Conservation (phyloP, 2,888 invertebrate species). For the Caenorhabditis sp. region DNA sequence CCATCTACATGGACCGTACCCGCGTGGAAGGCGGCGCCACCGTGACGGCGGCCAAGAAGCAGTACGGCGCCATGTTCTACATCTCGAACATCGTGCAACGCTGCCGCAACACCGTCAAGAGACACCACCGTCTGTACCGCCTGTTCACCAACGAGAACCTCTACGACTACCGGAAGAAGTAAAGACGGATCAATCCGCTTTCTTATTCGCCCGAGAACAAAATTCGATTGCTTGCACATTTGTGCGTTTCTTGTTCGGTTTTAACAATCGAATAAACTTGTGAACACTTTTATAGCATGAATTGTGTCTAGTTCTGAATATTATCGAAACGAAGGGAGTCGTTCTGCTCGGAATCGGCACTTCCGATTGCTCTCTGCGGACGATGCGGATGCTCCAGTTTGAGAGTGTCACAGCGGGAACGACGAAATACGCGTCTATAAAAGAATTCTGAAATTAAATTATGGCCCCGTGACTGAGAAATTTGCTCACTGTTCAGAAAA, state of each 20-base stretch:
- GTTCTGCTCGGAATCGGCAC: neutral
- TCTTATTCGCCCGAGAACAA: neutral
- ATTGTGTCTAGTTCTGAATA: neutral
- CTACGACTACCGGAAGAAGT: slow-evolving; percentile 48
- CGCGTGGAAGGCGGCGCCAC: slow-evolving; percentile 35
- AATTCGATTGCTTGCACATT: neutral
- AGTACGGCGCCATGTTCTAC: slow-evolving; percentile 15
- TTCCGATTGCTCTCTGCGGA: neutral
- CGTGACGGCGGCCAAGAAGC: slow-evolving; percentile 28
- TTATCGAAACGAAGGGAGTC: neutral
- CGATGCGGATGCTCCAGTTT: neutral
- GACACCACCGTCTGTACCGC: slow-evolving; percentile 46
- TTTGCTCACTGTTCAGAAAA: slow-evolving; percentile 26
- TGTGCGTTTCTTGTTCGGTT: slow-evolving; percentile 1
- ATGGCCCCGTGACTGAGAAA: no score
- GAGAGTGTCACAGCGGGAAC: neutral
- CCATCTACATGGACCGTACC: slow-evolving; percentile 19
- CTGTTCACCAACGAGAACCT: slow-evolving; percentile 49
- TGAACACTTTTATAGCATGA: neutral
- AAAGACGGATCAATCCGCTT: no score
- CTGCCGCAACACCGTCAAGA: slow-evolving; percentile 34
- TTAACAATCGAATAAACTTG: slow-evolving; percentile 20
- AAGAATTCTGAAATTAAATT: neutral
- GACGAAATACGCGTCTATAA: neutral
- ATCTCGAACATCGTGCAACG: slow-evolving; percentile 22